Conservation (phyloP, 2,888 invertebrate genomes). For the Atethmia centrago region DNA sequence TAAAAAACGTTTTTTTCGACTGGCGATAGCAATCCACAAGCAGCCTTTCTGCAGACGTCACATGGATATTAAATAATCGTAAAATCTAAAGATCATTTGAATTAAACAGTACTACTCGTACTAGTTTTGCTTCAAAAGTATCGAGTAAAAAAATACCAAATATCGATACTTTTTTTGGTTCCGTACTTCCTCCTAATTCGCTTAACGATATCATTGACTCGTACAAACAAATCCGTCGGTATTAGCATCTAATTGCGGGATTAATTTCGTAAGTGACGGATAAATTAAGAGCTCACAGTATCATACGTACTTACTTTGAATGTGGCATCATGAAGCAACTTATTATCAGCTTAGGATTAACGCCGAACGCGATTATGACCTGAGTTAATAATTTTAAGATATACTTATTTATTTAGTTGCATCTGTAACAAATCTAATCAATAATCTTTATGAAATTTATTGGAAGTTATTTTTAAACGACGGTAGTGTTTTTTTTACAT, state of each 20-base stretch:
- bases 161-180: neutral
- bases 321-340: constrained; percentile 55
- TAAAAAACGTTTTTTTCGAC: neutral
- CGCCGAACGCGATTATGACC: constrained; percentile 29
- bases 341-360: constrained; percentile 58
- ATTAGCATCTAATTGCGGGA: constrained; percentile 73
- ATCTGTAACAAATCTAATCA: constrained; percentile 3
- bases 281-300: constrained; percentile 69
- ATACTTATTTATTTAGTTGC: constrained; percentile 27
- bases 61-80: too few species aligned
- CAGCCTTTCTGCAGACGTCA: neutral
- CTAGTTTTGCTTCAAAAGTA: neutral
- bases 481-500: too few species aligned
- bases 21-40: neutral
- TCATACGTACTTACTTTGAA: constrained; percentile 49
- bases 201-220: constrained; percentile 54
- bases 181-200: constrained; percentile 44
- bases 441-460: constrained; percentile 7
- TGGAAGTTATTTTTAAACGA: constrained; percentile 3
- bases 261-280: constrained; percentile 75
- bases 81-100: too few species aligned
- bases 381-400: constrained; percentile 44
- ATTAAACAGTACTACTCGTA: neutral
- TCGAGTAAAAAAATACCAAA: neutral
- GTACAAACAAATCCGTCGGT: constrained; percentile 68